These are phyloP conservation scores for Threskiornis aethiopicus DNA, from an alignment of 2,797 vertebrate genomes.

Conservation along the genomic window DNA sequence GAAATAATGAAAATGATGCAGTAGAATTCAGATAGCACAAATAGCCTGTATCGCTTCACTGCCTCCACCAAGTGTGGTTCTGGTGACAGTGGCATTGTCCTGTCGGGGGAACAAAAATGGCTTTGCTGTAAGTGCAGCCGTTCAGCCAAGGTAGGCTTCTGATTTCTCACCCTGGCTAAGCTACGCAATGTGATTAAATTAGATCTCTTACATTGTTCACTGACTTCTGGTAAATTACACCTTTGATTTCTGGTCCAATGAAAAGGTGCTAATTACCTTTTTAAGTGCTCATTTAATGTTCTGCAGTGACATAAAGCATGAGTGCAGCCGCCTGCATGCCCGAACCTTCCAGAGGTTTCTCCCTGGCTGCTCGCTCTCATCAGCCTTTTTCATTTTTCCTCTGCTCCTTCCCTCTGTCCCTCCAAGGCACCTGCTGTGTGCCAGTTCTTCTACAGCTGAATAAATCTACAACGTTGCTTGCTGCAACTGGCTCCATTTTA, in stretches of 20 bases:
- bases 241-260: constrained; percentile 72
- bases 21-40: background rate
- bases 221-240: constrained; percentile 70
- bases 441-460: constrained; percentile 37
- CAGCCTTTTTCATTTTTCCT: constrained; percentile 47
- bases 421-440: constrained; percentile 48
- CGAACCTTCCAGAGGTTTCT: constrained; percentile 60
- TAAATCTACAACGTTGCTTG: constrained; percentile 32
- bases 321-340: constrained; percentile 22
- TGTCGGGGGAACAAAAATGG: background rate
- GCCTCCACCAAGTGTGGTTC: background rate
- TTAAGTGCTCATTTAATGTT: constrained; percentile 68
- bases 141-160: background rate
- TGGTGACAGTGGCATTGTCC: background rate
- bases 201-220: constrained; percentile 66
- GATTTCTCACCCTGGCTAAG: constrained; percentile 35
- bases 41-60: background rate
- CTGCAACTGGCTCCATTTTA: constrained; percentile 35
- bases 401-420: constrained; percentile 33
- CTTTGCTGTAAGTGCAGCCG: background rate
- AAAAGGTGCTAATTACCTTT: constrained; percentile 73
- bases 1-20: background rate
- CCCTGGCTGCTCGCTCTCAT: constrained; percentile 21
- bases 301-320: constrained; percentile 66
- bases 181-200: constrained; percentile 32